A percentile compares a stretch with the other conserved stretches of the same genome.
phyloP scores from a whole-genome alignment of 1,140 invertebrate genomes.

The Aphaenogaster ashmeadi region DNA sequence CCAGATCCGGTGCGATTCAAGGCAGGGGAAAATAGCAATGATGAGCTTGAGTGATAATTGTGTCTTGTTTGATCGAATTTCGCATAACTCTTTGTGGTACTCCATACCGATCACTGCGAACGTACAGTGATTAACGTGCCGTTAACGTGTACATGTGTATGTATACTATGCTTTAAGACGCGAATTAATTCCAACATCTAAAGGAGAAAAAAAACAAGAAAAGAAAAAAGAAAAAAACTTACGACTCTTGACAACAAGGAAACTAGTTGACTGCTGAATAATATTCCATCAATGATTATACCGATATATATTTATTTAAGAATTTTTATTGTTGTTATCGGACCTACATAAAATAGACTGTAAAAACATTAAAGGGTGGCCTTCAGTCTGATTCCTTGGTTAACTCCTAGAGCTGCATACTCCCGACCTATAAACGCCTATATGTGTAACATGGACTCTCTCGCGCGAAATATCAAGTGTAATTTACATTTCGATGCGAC shows the following conservation, averaged over 20 bases:
- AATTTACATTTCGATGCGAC: conserved; percentile 68
- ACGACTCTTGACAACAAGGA: conserved; percentile 51
- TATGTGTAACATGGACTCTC: conserved; percentile 57
- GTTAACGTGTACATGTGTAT: conserved; percentile 82
- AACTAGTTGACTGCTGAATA: conserved; percentile 84
- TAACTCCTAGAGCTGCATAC: conserved; percentile 80
- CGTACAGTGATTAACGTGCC: conserved; percentile 75
- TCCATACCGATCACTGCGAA: conserved; percentile 73
- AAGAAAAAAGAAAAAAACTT: conserved; percentile 65
- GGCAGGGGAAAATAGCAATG: conserved; percentile 86
- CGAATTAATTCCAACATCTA: conserved; percentile 72
- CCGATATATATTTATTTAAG: conserved; percentile 86
- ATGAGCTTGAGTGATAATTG: conserved; percentile 84
- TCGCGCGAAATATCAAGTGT: conserved; percentile 71
- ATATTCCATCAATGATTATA: conserved; percentile 85
- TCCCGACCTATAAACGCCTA: conserved; percentile 76
- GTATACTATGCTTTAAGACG: conserved; percentile 81
- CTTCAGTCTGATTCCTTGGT: conserved; percentile 85
- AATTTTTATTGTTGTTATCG: conserved; percentile 86
- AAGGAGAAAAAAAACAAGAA: conserved; percentile 62
- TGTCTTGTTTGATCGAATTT: conserved; percentile 81
- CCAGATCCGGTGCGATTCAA: conserved; percentile 82
- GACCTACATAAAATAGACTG: conserved; percentile 85
- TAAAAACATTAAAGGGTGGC: conserved; percentile 85
- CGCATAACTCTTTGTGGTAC: conserved; percentile 78